phyloP scores from a whole-genome alignment of 2,113 vertebrate species.

The Melanocharis versteri region DNA sequence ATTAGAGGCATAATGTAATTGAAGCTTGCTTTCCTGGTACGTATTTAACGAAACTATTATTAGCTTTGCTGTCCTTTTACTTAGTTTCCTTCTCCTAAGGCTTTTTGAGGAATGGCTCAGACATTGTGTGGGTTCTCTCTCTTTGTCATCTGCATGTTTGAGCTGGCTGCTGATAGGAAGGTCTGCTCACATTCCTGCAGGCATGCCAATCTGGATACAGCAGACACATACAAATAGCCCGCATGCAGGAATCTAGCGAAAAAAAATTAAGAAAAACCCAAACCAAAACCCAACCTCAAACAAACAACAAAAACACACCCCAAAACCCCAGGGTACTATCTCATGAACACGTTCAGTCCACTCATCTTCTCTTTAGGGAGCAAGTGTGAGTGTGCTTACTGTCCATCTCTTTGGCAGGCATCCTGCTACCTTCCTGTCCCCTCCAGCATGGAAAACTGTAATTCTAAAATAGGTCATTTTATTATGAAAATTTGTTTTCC shows the following conservation, averaged over 20 bases:
- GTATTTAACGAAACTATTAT: background rate
- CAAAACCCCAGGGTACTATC: background rate
- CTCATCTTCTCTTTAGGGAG: background rate
- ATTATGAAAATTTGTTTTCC: slow-evolving; percentile 24
- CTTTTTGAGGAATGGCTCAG: background rate
- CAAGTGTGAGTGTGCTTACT: background rate
- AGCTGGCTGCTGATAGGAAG: background rate
- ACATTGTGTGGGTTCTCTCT: background rate
- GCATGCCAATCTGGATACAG: background rate
- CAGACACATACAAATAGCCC: background rate
- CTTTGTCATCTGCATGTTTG: background rate
- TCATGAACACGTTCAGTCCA: background rate
- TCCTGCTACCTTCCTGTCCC: background rate
- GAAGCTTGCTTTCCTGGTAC: background rate
- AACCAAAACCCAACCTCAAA: background rate
- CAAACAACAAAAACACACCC: background rate
- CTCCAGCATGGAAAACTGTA: background rate
- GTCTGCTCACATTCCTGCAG: background rate
- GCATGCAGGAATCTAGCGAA: background rate
- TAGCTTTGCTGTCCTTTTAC: background rate
- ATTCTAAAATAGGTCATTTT: slow-evolving; percentile 35
- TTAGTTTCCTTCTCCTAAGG: background rate
- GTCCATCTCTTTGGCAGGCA: background rate
- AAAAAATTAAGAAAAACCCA: background rate
- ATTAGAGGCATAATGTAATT: background rate